Evolutionary conservation across 2,888 invertebrate genomes (phyloP).

Genomic region (Cataglyphis livida): DNA sequence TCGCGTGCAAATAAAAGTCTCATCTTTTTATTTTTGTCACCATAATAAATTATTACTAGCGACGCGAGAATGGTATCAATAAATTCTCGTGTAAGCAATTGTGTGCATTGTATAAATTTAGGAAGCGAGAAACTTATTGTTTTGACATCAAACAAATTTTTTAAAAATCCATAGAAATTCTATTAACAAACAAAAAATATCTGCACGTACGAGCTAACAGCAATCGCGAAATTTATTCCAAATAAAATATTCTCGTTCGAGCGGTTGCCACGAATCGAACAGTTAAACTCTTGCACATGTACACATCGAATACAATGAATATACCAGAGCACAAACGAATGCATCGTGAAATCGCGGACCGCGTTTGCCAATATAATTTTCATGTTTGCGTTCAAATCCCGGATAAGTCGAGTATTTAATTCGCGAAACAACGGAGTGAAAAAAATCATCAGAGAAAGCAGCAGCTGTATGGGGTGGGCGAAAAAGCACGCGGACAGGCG

Average conservation of each 20-base stretch:
- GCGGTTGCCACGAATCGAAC: not conserved
- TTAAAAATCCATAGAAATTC: not conserved
- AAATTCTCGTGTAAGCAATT: not conserved
- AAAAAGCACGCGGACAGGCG: conserved; percentile 15
- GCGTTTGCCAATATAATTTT: conserved; percentile 27
- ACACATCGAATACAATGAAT: not conserved
- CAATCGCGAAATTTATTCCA: not conserved
- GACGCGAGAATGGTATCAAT: not conserved
- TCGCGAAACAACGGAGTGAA: conserved; percentile 29
- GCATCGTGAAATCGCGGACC: conserved; percentile 11
- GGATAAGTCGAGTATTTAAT: conserved; percentile 56
- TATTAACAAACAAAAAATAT: not conserved
- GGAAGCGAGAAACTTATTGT: not conserved
- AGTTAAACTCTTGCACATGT: not conserved
- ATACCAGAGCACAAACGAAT: not conserved
- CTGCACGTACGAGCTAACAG: not conserved
- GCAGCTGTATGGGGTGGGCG: not conserved
- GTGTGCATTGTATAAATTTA: not conserved
- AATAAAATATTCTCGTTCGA: conserved; percentile 10
- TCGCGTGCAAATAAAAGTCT: conserved; percentile 22
- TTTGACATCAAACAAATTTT: not conserved
- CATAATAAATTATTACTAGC: not conserved
- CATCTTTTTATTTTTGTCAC: not conserved
- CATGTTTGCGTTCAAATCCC: conserved; percentile 27
- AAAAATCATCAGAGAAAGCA: conserved; percentile 40